Evolutionary conservation across 2,797 vertebrate species (phyloP).

Genomic region (Cuculus canorus): DNA sequence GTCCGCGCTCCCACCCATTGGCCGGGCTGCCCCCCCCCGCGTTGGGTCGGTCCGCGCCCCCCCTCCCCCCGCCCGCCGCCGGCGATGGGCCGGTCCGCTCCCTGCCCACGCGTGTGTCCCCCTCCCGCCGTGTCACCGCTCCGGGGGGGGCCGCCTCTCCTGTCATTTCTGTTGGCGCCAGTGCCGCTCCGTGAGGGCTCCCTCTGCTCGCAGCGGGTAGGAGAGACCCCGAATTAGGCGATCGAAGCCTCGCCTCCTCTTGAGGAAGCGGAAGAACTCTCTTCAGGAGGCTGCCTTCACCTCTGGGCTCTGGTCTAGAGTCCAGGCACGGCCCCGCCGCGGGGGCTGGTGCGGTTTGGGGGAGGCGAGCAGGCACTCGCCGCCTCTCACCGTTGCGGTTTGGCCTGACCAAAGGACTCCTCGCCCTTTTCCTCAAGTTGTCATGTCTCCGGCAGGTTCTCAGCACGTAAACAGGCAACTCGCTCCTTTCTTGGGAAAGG

Average conservation of each 20-base stretch:
- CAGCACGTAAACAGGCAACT: background rate
- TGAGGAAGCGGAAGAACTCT: background rate
- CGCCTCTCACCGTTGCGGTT: background rate
- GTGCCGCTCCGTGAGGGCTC: background rate
- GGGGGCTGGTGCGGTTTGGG: background rate
- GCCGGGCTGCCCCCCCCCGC: too few relatives aligned
- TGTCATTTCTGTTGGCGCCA: background rate
- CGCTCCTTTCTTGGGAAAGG: background rate
- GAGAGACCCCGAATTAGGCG: background rate
- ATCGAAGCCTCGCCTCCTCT: background rate
- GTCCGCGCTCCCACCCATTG: too few relatives aligned
- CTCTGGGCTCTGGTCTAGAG: background rate
- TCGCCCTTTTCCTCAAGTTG: background rate
- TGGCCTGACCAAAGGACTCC: background rate
- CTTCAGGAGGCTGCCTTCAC: background rate
- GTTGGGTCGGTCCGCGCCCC: too few relatives aligned
- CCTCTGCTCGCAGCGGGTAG: background rate
- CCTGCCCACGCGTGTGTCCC: background rate
- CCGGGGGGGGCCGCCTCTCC: background rate
- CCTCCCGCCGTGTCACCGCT: background rate
- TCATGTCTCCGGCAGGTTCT: background rate
- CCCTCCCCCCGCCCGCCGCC: background rate
- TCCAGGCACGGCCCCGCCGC: background rate
- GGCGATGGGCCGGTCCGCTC: background rate
- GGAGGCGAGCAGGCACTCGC: background rate